phyloP scores from a whole-genome alignment of 2,888 invertebrate species.

The Rhodophaea formosa region DNA sequence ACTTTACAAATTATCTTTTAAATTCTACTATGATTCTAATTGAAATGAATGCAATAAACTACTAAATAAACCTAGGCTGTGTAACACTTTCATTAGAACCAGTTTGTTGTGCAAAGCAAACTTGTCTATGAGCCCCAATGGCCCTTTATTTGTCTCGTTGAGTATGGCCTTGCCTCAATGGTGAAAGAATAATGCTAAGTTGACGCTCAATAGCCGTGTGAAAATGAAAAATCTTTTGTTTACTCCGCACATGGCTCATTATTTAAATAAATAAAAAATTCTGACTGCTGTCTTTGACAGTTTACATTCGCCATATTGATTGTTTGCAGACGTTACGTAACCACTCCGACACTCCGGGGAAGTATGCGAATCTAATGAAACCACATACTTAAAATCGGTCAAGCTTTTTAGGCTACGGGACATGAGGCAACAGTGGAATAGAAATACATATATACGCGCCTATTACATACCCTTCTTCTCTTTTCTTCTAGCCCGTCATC shows the following conservation, averaged over 20 bases:
- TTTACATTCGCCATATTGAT: too few species aligned
- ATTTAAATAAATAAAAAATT: too few species aligned
- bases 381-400: too few species aligned
- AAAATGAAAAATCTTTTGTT: not conserved
- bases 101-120: slow-evolving; percentile 6
- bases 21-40: not conserved
- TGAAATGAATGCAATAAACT: not conserved
- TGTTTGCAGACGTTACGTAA: too few species aligned
- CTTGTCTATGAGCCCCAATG: slow-evolving; percentile 1
- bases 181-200: not conserved
- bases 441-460: too few species aligned
- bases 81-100: slow-evolving; percentile 10
- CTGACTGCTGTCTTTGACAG: too few species aligned
- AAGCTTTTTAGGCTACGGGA: too few species aligned
- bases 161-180: not conserved
- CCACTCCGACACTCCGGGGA: too few species aligned
- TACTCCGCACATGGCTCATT: not conserved
- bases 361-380: too few species aligned
- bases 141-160: slow-evolving; percentile 2
- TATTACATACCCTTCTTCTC: too few species aligned
- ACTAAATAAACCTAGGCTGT: not conserved
- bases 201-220: not conserved
- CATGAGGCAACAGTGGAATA: too few species aligned
- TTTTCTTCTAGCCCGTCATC: too few species aligned
- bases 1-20: not conserved